Conservation (phyloP, 2,797 vertebrate genomes). For the Chloroceryle inda region DNA sequence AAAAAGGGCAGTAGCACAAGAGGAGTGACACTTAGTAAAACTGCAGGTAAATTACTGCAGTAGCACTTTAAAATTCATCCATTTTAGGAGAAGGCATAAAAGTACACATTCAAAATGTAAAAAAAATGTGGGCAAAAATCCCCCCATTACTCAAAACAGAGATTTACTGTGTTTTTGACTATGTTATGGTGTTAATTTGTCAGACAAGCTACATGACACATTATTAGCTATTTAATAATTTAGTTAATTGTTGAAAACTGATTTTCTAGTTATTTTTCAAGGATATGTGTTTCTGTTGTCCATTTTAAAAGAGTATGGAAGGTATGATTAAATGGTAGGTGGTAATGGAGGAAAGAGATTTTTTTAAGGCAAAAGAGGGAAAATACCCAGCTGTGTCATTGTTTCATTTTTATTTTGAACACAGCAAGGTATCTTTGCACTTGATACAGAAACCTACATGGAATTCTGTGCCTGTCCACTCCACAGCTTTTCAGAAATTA, state of each 20-base stretch:
- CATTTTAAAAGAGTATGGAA: neutral
- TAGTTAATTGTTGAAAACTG: neutral
- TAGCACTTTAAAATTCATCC: constrained; percentile 16
- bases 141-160: constrained; percentile 6
- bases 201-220: neutral
- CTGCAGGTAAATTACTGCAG: constrained; percentile 67
- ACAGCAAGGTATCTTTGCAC: neutral
- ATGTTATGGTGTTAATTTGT: neutral
- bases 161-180: neutral
- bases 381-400: neutral
- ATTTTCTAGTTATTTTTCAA: neutral
- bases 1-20: constrained; percentile 55
- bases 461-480: neutral
- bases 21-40: constrained; percentile 59
- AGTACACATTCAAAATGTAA: neutral
- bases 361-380: neutral
- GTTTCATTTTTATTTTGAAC: neutral
- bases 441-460: neutral
- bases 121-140: neutral
- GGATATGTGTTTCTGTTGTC: neutral
- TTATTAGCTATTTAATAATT: neutral
- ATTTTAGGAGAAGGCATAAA: constrained; percentile 19
- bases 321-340: neutral
- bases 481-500: constrained; percentile 48
- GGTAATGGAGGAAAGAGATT: neutral